Evolutionary conservation across 2,888 invertebrate genomes (phyloP), one percentile per base, ranked within the genome.

Genomic region (Micoletzkya japonica): DNA sequence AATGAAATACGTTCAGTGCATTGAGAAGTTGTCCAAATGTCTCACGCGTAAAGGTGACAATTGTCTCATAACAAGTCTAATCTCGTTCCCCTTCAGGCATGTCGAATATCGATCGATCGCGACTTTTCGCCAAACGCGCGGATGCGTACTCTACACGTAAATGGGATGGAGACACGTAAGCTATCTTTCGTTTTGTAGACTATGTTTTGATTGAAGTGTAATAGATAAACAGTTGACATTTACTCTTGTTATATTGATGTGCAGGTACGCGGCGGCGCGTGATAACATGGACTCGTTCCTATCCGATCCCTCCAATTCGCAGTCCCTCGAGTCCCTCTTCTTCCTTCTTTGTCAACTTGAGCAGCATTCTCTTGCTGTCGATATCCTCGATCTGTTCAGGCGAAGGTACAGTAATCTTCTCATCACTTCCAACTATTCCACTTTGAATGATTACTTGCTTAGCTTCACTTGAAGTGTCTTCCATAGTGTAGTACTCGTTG

Each of bases 251-350:
- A n/a, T n/a, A n/a, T n/a, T n/a, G n/a, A n/a, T n/a, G n/a, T n/a
- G n/a, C n/a, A 59, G 59, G 36, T 59, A 59, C n/a, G n/a, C 60
- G 3, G 26, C 60, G 7, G 60, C 60, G 24, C 60, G 24, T 14
- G 60, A 60, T 39, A 26, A 26, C 4, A 17, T 60, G 4, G 20
- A 14, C 39, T 37, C 60, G 6, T 37, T 44, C 28, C 37, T 37
- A 17, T 17, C 39, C 10, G 14, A 30, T 26, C 37, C 39, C 2
- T 14, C 2, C 26, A 44, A 60, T 26, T 4, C 37, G 10, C 10
- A 10, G 10, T 44, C 44, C 10, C 20, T 44, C 44, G 44, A 14
- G 20, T 20, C 10, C 10, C 20, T 44, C 10, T 10, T 20, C 10
- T 20, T 14, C 10, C 20, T 20, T 14, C 44, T 44, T 20, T 14